Evolutionary conservation across 2,113 vertebrate species (phyloP).

Genomic region (Actenoides hombroni): DNA sequence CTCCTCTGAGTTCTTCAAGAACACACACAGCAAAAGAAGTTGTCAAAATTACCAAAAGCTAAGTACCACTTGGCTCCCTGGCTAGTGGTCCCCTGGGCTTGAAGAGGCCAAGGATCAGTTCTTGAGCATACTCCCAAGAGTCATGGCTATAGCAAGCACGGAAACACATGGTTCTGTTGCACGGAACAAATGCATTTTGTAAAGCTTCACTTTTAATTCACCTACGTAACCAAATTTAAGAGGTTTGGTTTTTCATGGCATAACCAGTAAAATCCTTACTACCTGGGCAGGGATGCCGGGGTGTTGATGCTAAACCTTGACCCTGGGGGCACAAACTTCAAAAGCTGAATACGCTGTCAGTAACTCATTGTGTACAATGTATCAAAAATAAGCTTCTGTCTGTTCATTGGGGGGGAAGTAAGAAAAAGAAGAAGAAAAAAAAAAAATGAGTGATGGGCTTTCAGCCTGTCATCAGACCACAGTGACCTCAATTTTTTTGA

Average conservation of each 20-base stretch:
- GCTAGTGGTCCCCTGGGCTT: background rate
- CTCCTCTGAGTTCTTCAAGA: background rate
- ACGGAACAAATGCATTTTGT: background rate
- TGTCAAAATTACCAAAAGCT: background rate
- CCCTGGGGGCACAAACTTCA: background rate
- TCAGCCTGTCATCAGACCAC: slow-evolving; percentile 66
- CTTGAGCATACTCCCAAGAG: background rate
- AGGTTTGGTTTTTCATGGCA: background rate
- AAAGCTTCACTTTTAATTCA: background rate
- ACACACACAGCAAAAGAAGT: background rate
- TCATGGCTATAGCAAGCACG: background rate
- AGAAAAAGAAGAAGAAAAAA: background rate
- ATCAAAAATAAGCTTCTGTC: slow-evolving; percentile 42
- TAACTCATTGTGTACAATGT: slow-evolving; percentile 40
- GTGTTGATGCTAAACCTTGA: slow-evolving; percentile 61
- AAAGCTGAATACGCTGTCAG: slow-evolving; percentile 63
- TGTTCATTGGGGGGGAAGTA: background rate
- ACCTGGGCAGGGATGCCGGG: background rate
- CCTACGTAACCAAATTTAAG: background rate
- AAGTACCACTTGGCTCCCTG: background rate
- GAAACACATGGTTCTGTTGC: background rate
- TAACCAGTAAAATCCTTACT: background rate
- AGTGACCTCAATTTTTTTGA: slow-evolving; percentile 74
- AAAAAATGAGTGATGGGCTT: slow-evolving; percentile 67
- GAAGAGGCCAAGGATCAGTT: background rate